A percentile compares a stretch with the other conserved stretches of the same genome.
These are phyloP conservation scores for Pelosia muscerda DNA, from an alignment of 2,888 invertebrate species.

Conservation along the genomic window DNA sequence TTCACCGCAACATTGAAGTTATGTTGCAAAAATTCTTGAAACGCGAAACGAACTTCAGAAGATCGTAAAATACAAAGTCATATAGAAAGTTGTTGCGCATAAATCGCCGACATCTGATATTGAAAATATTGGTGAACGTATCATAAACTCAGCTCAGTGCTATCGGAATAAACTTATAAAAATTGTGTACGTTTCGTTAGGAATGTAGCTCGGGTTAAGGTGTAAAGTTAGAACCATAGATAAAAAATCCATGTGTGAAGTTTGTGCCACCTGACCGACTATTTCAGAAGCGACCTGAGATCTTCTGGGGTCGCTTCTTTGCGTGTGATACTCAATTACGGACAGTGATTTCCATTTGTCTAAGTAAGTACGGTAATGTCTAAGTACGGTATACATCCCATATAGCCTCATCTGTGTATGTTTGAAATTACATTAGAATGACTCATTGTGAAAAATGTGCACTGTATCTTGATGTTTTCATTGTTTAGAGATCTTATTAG, in stretches of 20 bases:
- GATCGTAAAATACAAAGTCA: constrained; percentile 54
- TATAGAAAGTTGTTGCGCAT: constrained; percentile 49
- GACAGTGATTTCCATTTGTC: too few relatives aligned
- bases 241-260: background rate
- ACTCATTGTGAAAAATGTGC: too few relatives aligned
- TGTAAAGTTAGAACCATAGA: background rate
- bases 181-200: constrained; percentile 38
- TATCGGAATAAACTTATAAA: constrained; percentile 50
- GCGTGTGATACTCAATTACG: too few relatives aligned
- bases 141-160: constrained; percentile 50
- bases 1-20: constrained; percentile 22
- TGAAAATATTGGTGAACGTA: constrained; percentile 54
- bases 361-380: too few relatives aligned
- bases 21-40: constrained; percentile 21
- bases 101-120: constrained; percentile 55
- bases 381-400: too few relatives aligned
- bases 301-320: too few relatives aligned
- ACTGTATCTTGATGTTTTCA: too few relatives aligned
- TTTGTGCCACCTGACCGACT: background rate
- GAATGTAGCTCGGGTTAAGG: constrained; percentile 19
- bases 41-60: constrained; percentile 32
- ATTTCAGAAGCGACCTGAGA: too few relatives aligned
- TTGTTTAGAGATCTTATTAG: too few relatives aligned
- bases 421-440: too few relatives aligned
- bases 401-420: too few relatives aligned